Evolutionary conservation across 2,888 invertebrate genomes (phyloP), one percentile per base, ranked within the genome.

Genomic region (Lacanobia oleracea): DNA sequence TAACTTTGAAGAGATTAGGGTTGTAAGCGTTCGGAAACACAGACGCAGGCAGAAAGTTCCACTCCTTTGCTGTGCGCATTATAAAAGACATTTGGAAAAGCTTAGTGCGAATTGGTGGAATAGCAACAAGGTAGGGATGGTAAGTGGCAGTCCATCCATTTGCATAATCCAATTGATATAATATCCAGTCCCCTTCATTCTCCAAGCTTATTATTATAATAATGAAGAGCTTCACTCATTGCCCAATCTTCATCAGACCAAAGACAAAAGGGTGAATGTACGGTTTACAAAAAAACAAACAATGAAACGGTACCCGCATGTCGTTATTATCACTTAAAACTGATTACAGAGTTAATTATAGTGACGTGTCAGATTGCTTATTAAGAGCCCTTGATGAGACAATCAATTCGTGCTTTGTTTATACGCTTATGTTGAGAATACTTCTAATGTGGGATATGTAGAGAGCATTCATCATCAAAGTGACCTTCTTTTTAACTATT

Each of bases 241-340:
- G 40, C 40, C 59, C 65, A 77, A 83, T 74, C 60, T 72, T 57
- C 61, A 86, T 79, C 77, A 81, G 69, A 76, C 76, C 70, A 86
- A 88, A 90, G 88, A 89, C 88, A 90, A 91, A 92, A 89, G 93
- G 94, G 93, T 93, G 91, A 92, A 91, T 66, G 92, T 79, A 88
- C 92, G 88, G 50, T 87, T 86, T 81, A 88, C 91, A 88, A 89
- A 92, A 93, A 90, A 92, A 81, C 87, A 90, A 90, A 90, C 93
- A 94, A 90, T 89, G 89, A 45, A 71, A 82, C 79, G 82, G 86
- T 83, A 84, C 95, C 95, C 94, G 95, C 94, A 94, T 95, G 94
- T 92, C 94, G 94, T 95, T 94, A 94, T 91, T 92, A 93, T 92
- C 94, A 94, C 93, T 95, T 94, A 94, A 91, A 91, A 92, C 91